A percentile compares a stretch with the other conserved stretches of the same genome.
Evolutionary conservation across 1,140 invertebrate genomes (phyloP).

Genomic region (Sipha flava): DNA sequence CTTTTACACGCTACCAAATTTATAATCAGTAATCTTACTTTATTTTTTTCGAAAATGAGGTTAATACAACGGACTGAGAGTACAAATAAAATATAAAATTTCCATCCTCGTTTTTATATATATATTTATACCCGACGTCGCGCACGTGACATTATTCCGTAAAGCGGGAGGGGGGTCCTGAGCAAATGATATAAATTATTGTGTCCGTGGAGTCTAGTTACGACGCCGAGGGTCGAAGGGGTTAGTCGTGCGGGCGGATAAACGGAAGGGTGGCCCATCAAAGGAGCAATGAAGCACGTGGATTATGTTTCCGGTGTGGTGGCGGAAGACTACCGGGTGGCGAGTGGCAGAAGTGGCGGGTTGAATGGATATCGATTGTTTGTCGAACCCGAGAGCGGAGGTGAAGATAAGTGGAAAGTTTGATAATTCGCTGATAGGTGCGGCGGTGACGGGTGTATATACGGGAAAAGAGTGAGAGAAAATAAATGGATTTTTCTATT

Average conservation of each 20-base stretch:
- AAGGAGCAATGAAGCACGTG: constrained; percentile 11
- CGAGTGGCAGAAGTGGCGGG: neutral
- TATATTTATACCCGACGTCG: neutral
- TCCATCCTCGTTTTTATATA: no score
- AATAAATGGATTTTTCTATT: constrained; percentile 22
- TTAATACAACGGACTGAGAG: no score
- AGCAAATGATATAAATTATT: constrained; percentile 8
- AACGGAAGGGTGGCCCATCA: neutral
- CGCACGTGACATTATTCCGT: constrained; percentile 10
- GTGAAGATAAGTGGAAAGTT: constrained; percentile 26
- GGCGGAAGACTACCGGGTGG: neutral
- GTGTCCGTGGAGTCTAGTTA: constrained; percentile 6
- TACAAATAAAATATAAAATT: no score
- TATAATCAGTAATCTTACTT: no score
- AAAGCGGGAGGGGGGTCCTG: neutral
- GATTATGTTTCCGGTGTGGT: constrained; percentile 16
- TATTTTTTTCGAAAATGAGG: no score
- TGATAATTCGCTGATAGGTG: constrained; percentile 10
- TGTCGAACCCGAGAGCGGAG: neutral
- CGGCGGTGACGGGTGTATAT: neutral
- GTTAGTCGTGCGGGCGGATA: neutral
- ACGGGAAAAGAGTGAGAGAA: neutral
- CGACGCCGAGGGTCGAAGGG: neutral
- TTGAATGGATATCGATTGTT: constrained; percentile 23
- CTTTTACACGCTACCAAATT: no score